A percentile compares a stretch with the other conserved stretches of the same genome.
Evolutionary conservation across 2,113 vertebrate species (phyloP).

Genomic region (Cheilinus undulatus): DNA sequence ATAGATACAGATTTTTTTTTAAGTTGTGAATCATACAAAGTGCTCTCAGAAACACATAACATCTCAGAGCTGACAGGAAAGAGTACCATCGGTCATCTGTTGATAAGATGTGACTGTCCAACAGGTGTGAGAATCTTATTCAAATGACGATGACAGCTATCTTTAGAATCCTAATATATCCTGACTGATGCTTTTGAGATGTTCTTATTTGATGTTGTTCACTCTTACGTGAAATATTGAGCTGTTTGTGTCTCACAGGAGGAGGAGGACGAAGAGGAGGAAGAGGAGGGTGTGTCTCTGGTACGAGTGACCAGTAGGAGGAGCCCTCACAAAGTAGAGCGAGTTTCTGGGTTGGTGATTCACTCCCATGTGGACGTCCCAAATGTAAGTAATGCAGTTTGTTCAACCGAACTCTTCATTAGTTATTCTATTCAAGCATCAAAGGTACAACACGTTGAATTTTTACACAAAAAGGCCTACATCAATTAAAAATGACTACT

Average conservation of each 20-base stretch:
- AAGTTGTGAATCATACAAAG: background rate
- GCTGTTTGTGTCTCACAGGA: constrained; percentile 42
- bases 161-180: background rate
- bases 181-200: background rate
- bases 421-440: background rate
- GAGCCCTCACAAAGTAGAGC: constrained; percentile 83
- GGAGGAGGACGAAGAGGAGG: constrained; percentile 38
- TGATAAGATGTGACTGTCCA: no score
- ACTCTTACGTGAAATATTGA: background rate
- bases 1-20: background rate
- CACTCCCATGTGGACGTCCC: constrained; percentile 78
- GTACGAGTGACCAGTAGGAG: constrained; percentile 83
- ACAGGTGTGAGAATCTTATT: no score
- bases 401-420: background rate
- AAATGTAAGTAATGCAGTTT: constrained; percentile 72
- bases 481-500: no score
- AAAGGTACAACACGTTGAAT: no score
- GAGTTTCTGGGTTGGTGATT: constrained; percentile 80
- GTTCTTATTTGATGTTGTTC: background rate
- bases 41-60: background rate
- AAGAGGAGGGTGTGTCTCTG: constrained; percentile 73
- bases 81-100: no score
- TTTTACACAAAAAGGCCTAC: no score
- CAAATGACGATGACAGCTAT: background rate
- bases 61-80: background rate